Conservation (phyloP, 2,888 invertebrate genomes). For the Aricia artaxerxes region DNA sequence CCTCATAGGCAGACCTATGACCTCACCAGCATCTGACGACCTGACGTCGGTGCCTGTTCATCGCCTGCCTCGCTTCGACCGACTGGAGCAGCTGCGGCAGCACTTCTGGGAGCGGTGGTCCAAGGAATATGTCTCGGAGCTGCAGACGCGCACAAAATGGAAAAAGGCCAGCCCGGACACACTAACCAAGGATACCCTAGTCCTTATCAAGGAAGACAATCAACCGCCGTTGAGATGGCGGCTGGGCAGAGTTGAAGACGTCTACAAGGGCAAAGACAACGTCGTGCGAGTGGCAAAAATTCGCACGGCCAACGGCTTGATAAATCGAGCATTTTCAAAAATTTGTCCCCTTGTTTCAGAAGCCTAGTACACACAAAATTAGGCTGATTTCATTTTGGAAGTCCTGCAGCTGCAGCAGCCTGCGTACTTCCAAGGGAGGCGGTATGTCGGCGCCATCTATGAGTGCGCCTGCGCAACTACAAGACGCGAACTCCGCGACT, state of each 20-base stretch:
- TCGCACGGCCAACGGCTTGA: slow-evolving; percentile 31
- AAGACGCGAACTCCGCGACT: too few species aligned
- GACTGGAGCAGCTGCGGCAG: slow-evolving; percentile 41
- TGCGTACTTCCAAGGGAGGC: too few species aligned
- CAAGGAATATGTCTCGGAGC: slow-evolving; percentile 40
- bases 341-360: slow-evolving; percentile 28
- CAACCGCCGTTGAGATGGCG: slow-evolving; percentile 40
- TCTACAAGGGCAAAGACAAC: slow-evolving; percentile 37
- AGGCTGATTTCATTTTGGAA: too few species aligned
- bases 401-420: too few species aligned
- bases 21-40: too few species aligned
- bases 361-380: too few species aligned
- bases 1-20: too few species aligned
- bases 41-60: background rate
- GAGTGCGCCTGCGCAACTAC: too few species aligned
- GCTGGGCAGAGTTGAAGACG: slow-evolving; percentile 35
- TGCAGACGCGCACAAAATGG: slow-evolving; percentile 46
- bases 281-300: slow-evolving; percentile 38
- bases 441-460: too few species aligned
- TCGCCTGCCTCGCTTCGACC: background rate
- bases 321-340: slow-evolving; percentile 34
- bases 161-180: background rate
- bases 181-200: background rate
- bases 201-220: slow-evolving; percentile 39
- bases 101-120: slow-evolving; percentile 45